Conservation (phyloP, 2,797 vertebrate species). For the Peromyscus eremicus region DNA sequence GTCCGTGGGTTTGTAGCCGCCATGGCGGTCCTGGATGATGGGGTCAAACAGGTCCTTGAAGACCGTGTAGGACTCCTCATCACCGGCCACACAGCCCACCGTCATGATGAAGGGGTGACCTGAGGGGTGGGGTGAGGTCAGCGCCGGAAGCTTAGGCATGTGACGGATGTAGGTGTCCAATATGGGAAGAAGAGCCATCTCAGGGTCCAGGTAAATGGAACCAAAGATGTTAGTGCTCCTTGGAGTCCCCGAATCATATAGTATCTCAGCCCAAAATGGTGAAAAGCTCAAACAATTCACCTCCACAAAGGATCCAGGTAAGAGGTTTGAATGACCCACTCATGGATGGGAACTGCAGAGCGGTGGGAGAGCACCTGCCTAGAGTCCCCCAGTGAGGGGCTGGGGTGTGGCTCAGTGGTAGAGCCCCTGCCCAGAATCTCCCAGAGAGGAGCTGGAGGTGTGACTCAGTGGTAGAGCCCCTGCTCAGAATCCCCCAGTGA, state of each 20-base stretch:
- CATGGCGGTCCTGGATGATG: slow-evolving; percentile 95
- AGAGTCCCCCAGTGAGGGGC: too few species aligned
- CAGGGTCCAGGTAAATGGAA: too few species aligned
- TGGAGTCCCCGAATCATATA: neutral
- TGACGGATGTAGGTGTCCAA: neutral
- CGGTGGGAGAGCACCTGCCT: neutral
- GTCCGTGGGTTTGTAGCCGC: slow-evolving; percentile 95
- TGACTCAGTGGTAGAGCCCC: too few species aligned
- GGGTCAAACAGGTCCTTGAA: slow-evolving; percentile 96
- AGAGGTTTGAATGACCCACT: neutral
- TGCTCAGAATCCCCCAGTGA: too few species aligned
- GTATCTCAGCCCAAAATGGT: neutral
- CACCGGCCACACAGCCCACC: slow-evolving; percentile 96
- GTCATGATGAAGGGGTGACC: slow-evolving; percentile 98
- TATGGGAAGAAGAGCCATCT: neutral
- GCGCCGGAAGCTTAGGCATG: neutral
- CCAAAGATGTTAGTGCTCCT: neutral
- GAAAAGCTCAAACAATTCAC: neutral
- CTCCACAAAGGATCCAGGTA: neutral
- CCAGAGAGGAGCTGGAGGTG: too few species aligned
- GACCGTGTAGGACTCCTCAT: slow-evolving; percentile 94
- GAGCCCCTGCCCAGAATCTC: too few species aligned
- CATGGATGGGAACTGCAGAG: neutral
- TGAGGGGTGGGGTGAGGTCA: slow-evolving; percentile 72
- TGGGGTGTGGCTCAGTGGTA: too few species aligned